Percentiles rank a stretch among this genome's conserved stretches.
phyloP scores from a whole-genome alignment of 1,140 invertebrate genomes.

The Sweltsa coloradensis region DNA sequence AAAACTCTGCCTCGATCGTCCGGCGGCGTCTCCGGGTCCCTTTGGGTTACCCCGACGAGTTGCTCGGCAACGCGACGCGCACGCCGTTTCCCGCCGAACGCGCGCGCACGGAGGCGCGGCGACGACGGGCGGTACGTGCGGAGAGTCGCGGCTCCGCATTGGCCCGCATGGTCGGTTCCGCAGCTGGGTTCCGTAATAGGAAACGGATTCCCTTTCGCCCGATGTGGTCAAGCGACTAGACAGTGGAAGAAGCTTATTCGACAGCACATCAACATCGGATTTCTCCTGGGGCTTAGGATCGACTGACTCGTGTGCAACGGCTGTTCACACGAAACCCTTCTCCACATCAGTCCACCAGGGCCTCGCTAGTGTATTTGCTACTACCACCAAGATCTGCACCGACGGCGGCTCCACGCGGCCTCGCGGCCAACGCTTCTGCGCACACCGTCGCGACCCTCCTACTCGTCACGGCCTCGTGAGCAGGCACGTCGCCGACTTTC shows the following conservation, averaged over 20 bases:
- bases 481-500: slow-evolving; percentile 39
- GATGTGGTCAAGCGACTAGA: not conserved
- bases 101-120: too few relatives aligned
- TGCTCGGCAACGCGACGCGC: too few relatives aligned
- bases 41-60: too few relatives aligned
- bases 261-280: slow-evolving; percentile 32
- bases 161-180: too few relatives aligned
- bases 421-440: slow-evolving; percentile 62
- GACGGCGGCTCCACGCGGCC: slow-evolving; percentile 63
- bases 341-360: slow-evolving; percentile 14
- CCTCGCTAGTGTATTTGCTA: slow-evolving; percentile 31
- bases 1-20: too few relatives aligned
- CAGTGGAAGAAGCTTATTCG: too few relatives aligned
- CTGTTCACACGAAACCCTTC: slow-evolving; percentile 67
- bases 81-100: too few relatives aligned
- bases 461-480: slow-evolving; percentile 46
- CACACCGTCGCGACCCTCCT: slow-evolving; percentile 59
- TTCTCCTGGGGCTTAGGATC: slow-evolving; percentile 62
- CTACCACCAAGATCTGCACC: slow-evolving; percentile 73
- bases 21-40: too few relatives aligned
- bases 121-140: too few relatives aligned
- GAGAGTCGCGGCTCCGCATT: too few relatives aligned
- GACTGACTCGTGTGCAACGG: slow-evolving; percentile 77
- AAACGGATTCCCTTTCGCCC: slow-evolving; percentile 58
- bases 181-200: slow-evolving; percentile 61